Conservation (phyloP, 2,888 invertebrate genomes). For the Clitarchus hookeri region DNA sequence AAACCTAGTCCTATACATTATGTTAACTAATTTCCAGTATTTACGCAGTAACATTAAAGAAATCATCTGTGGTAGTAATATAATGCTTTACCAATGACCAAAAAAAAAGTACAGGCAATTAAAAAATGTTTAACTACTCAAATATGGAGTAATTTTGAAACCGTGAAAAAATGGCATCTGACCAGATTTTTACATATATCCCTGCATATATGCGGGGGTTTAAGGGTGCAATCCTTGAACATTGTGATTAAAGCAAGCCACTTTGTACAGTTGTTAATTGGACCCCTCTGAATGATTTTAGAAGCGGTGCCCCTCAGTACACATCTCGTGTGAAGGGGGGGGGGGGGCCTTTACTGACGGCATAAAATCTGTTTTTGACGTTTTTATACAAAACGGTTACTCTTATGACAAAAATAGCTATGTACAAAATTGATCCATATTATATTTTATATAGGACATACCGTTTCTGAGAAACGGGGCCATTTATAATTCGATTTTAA, state of each 20-base stretch:
- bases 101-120: no score
- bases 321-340: no score
- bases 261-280: constrained; percentile 18
- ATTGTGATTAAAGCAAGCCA: constrained; percentile 16
- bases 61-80: no score
- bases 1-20: no score
- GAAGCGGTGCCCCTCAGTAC: not conserved
- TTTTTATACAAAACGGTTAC: not conserved
- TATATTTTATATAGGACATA: not conserved
- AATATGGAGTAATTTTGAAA: no score
- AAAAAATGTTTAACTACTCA: no score
- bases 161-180: no score
- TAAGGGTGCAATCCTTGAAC: not conserved
- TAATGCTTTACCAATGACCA: no score
- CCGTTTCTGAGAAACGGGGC: not conserved
- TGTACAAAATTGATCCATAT: not conserved
- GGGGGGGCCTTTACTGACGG: not conserved
- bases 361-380: not conserved
- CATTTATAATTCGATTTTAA: not conserved
- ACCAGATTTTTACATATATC: no score
- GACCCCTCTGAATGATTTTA: not conserved
- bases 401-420: not conserved
- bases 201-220: no score
- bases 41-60: no score
- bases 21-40: no score